Evolutionary conservation across 2,113 vertebrate genomes (phyloP).

Genomic region (Apodemus sylvaticus): DNA sequence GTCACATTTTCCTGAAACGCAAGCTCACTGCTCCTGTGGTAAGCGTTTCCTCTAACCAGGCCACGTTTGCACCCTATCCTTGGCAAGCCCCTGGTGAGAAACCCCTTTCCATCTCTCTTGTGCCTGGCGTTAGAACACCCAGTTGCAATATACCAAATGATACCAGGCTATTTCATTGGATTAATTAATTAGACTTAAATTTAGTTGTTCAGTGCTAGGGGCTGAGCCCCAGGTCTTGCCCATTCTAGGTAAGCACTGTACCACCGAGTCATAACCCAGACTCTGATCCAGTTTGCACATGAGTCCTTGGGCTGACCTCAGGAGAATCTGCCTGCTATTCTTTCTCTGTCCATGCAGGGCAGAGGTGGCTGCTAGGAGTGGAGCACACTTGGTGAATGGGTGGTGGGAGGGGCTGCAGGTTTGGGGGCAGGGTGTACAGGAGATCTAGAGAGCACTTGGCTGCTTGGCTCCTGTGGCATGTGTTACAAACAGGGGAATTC

Average conservation of each 20-base stretch:
- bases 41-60: slow-evolving; percentile 61
- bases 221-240: not conserved
- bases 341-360: not conserved
- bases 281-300: not conserved
- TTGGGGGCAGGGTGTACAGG: rapidly evolving
- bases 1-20: slow-evolving; percentile 84
- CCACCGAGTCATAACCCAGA: not conserved
- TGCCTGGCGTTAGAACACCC: not conserved
- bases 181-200: not conserved
- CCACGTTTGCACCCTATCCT: not conserved
- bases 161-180: not conserved
- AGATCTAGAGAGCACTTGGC: not conserved
- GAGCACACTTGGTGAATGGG: not conserved
- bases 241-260: not conserved
- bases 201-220: not conserved
- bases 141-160: rapidly evolving
- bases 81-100: not conserved
- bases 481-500: not conserved
- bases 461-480: not conserved
- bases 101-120: not conserved
- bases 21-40: slow-evolving; percentile 84
- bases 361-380: rapidly evolving
- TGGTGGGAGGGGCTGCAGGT: not conserved
- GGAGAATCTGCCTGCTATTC: not conserved
- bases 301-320: no score